Conservation (phyloP, 2,113 vertebrate species). For the Ptilorrhoa leucosticta region DNA sequence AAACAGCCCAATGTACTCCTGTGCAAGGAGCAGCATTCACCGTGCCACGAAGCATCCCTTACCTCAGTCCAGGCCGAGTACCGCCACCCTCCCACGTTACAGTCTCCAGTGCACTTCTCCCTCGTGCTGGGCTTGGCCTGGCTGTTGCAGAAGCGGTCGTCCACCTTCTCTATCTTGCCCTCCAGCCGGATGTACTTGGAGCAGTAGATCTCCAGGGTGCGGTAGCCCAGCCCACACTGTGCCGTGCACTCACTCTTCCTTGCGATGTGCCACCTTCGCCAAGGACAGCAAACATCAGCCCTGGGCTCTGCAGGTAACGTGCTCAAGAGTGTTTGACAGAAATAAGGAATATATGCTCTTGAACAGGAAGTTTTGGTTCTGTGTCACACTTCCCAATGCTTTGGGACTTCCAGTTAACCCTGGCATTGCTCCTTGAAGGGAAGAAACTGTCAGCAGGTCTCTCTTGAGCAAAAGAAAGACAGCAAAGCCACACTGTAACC, state of each 20-base stretch:
- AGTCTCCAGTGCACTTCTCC: slow-evolving; percentile 91
- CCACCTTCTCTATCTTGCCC: slow-evolving; percentile 87
- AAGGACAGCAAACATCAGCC: background rate
- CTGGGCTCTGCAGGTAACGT: accelerated
- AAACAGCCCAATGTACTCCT: background rate
- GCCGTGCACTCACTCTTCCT: slow-evolving; percentile 90
- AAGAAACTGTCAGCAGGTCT: background rate
- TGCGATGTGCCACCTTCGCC: slow-evolving; percentile 85
- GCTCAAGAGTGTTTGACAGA: background rate
- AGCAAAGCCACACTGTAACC: background rate
- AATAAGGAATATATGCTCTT: background rate
- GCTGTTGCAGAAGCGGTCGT: slow-evolving; percentile 84
- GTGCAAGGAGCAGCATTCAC: accelerated
- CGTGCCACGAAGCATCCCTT: background rate
- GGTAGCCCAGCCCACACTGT: slow-evolving; percentile 89
- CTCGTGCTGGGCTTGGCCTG: slow-evolving; percentile 84
- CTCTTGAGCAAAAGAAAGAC: background rate
- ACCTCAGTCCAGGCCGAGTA: slow-evolving; percentile 96
- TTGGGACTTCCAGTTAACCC: background rate
- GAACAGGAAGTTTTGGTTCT: background rate
- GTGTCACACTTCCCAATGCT: background rate
- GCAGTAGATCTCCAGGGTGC: slow-evolving; percentile 89
- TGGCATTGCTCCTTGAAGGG: background rate
- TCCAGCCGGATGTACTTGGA: slow-evolving; percentile 83
- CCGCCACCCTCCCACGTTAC: slow-evolving; percentile 89